phyloP scores from a whole-genome alignment of 2,888 invertebrate species.

The Drosophila birchii region DNA sequence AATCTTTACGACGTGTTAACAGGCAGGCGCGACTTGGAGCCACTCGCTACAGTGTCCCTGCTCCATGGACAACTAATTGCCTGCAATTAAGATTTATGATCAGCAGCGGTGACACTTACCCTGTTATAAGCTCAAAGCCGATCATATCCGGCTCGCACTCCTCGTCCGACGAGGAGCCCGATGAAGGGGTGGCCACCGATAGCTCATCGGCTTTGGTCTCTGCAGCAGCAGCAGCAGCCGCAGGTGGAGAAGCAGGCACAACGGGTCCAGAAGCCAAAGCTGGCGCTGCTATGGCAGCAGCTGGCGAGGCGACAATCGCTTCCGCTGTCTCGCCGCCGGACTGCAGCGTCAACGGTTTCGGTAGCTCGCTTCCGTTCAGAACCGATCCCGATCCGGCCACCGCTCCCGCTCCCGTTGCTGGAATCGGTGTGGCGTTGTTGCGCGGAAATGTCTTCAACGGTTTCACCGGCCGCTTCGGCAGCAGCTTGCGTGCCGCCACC shows the following conservation, averaged over 20 bases:
- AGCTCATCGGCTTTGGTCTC: conserved; percentile 74
- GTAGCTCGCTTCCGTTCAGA: conserved; percentile 80
- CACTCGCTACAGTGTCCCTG: conserved; percentile 48
- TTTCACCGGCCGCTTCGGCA: conserved; percentile 82
- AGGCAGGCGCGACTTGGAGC: conserved; percentile 49
- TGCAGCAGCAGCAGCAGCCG: conserved; percentile 47
- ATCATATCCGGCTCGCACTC: conserved; percentile 95
- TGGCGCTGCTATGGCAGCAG: conserved; percentile 44
- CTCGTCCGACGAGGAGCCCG: conserved; percentile 85
- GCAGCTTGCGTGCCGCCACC: conserved; percentile 81
- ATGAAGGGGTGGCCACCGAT: conserved; percentile 58
- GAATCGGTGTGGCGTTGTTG: conserved; percentile 82
- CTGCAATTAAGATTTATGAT: conserved; percentile 53
- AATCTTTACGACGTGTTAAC: conserved; percentile 67
- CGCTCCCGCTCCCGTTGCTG: conserved; percentile 57
- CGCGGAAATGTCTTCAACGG: conserved; percentile 84
- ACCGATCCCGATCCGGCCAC: conserved; percentile 48
- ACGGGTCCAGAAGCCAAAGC: conserved; percentile 11
- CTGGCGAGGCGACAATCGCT: conserved; percentile 49
- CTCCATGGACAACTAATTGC: conserved; percentile 57
- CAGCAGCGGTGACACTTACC: conserved; percentile 85
- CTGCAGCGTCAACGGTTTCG: conserved; percentile 80
- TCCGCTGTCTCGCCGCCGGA: conserved; percentile 78
- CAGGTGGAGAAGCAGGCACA: conserved; percentile 33
- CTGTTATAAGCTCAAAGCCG: conserved; percentile 95